Conservation (phyloP, 1,140 invertebrate species). For the Stenopsyche tienmushanensis region DNA sequence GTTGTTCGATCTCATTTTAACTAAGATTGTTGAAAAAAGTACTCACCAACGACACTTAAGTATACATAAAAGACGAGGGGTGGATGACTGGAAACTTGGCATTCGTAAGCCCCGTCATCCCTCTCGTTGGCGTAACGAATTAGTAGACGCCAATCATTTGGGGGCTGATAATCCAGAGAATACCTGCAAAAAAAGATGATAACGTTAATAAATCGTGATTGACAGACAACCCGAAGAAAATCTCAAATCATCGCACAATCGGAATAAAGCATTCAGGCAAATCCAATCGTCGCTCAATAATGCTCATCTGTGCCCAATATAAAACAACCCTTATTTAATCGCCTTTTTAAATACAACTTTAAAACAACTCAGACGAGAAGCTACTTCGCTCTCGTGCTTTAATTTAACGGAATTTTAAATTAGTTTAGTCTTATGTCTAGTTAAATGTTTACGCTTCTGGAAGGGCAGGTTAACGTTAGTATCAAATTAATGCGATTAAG, state of each 20-base stretch:
- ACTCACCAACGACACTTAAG: slow-evolving; percentile 74
- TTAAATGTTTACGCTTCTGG: too few species aligned
- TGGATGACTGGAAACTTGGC: slow-evolving; percentile 77
- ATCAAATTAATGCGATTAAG: too few species aligned
- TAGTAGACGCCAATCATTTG: slow-evolving; percentile 77
- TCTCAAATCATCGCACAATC: neutral
- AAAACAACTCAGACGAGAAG: too few species aligned
- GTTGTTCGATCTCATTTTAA: too few species aligned
- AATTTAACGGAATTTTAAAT: too few species aligned
- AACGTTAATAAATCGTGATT: neutral
- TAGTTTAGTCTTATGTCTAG: too few species aligned
- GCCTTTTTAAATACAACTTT: too few species aligned
- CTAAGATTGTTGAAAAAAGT: neutral
- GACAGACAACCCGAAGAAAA: neutral
- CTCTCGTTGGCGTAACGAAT: slow-evolving; percentile 71
- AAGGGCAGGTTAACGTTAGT: too few species aligned
- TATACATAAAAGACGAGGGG: slow-evolving; percentile 70
- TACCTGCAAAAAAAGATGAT: slow-evolving; percentile 54
- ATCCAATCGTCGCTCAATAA: neutral
- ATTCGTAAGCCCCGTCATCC: slow-evolving; percentile 77
- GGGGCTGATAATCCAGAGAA: slow-evolving; percentile 68
- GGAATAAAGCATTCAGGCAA: neutral
- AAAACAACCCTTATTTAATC: neutral
- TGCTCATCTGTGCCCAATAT: neutral
- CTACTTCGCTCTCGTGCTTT: too few species aligned